Base-by-base conservation (phyloP, 2,113 vertebrate genomes). In the Paramisgurnus dabryanus region DNA sequence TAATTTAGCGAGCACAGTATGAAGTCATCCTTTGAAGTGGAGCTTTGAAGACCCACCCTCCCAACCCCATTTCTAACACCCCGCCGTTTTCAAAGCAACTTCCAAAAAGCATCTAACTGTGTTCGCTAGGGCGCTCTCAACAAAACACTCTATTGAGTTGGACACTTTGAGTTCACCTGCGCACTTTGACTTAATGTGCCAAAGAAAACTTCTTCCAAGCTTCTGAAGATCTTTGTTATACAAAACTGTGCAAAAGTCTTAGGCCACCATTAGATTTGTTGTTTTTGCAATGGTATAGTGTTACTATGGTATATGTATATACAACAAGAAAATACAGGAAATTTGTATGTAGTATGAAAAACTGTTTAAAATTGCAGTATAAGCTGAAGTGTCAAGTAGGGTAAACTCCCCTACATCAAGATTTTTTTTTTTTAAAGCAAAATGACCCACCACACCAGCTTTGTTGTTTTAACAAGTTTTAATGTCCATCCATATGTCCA, bases 11-110 rank as follows among this genome's bases (percentile, higher is more conserved):
- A 87, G 86, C 90, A 75, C 90, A 88, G 86, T 80, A 76, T 84
- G 85, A 87, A 87, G 91, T 91, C 89, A 86, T 86, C 88, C 87
- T 92, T 90, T 93, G 90, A 88, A 70, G 87, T 93, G 83, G 89
- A 86, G 83, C 90, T 87, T 88, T 81, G 91, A 92, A 89, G 82
- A 87, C 86, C 18, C 84, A 61, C 82, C 82, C 84, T 34, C 82
- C 78, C 79, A 55, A 76, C 78, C 18, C 15, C 49, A 67, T 45
- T 12, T 55, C 73, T 43, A 71, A 69, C 78, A 65, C 69, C 34
- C 68, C 53, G n/a, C 71, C 41, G 76, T 67, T 67, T 72, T 80
- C 60, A 79, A 53, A 57, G 63, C 40, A 40, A 67, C 55, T 40
- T 43, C 57, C 58, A 22, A 60, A 63, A 67, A 69, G 76, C 76